phyloP scores from a whole-genome alignment of 2,113 vertebrate genomes.

The Callocephalon fimbriatum region DNA sequence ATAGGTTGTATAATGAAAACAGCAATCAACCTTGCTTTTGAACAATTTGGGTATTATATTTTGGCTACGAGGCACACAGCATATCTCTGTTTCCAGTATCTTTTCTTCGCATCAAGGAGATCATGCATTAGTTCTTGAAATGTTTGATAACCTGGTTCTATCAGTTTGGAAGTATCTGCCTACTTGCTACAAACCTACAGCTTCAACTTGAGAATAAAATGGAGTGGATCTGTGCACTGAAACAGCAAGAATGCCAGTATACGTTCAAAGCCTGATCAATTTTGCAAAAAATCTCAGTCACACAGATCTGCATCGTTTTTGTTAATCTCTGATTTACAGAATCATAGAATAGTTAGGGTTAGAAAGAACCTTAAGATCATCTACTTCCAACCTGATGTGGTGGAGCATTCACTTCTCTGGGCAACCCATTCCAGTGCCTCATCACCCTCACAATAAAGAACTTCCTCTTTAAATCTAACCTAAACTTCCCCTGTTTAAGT shows the following conservation, averaged over 20 bases:
- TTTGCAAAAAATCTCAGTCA: not conserved
- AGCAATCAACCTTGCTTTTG: not conserved
- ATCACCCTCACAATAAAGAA: not conserved
- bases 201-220: not conserved
- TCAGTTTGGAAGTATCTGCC: not conserved
- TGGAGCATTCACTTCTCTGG: not conserved
- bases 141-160: not conserved
- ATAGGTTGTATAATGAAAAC: not conserved
- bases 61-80: not conserved
- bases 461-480: not conserved
- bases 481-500: not conserved
- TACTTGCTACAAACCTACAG: not conserved
- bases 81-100: not conserved
- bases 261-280: not conserved
- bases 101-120: not conserved
- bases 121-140: not conserved
- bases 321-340: not conserved
- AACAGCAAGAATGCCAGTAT: not conserved
- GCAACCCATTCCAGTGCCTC: not conserved
- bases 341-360: not conserved
- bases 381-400: not conserved
- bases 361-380: not conserved
- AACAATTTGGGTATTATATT: not conserved
- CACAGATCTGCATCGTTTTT: not conserved
- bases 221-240: not conserved